A percentile compares a stretch with the other conserved stretches of the same genome.
Evolutionary conservation across 2,113 vertebrate species (phyloP).

Genomic region (Rhabdomys dilectus): DNA sequence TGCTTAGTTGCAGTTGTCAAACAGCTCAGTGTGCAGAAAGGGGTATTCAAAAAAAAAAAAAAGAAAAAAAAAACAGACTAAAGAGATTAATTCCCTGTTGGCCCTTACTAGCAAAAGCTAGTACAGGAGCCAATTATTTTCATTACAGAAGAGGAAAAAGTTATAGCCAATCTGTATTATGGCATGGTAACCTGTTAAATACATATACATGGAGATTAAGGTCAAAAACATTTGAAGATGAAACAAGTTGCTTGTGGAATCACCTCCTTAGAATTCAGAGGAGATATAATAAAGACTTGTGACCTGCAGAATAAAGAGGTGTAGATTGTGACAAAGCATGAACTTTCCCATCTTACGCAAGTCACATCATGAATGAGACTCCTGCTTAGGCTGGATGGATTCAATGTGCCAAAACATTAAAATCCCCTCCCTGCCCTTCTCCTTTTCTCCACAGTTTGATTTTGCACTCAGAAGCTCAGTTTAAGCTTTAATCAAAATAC

Average conservation of each 20-base stretch:
- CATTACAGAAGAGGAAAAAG: conserved; percentile 11
- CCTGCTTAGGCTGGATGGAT: neutral
- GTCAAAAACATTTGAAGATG: conserved; percentile 18
- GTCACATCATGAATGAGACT: conserved; percentile 3
- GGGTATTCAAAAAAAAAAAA: conserved; percentile 27
- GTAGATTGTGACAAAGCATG: neutral
- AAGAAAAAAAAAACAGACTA: neutral
- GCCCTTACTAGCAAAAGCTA: conserved; percentile 44
- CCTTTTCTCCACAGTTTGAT: neutral
- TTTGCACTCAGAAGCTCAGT: conserved; percentile 3
- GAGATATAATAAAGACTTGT: neutral
- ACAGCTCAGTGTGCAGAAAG: neutral
- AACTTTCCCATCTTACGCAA: neutral
- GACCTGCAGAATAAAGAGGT: neutral
- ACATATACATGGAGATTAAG: conserved; percentile 1
- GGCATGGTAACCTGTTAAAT: conserved; percentile 36
- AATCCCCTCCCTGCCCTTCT: neutral
- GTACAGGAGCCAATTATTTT: conserved; percentile 62
- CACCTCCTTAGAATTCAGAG: conserved; percentile 12
- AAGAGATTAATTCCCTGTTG: neutral
- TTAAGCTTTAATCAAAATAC: conserved; percentile 25
- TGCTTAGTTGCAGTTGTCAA: conserved; percentile 1
- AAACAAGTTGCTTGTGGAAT: neutral
- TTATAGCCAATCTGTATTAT: neutral
- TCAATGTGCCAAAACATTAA: neutral